Base-by-base conservation (phyloP, 2,113 vertebrate species). In the Rhinoptilus africanus region DNA sequence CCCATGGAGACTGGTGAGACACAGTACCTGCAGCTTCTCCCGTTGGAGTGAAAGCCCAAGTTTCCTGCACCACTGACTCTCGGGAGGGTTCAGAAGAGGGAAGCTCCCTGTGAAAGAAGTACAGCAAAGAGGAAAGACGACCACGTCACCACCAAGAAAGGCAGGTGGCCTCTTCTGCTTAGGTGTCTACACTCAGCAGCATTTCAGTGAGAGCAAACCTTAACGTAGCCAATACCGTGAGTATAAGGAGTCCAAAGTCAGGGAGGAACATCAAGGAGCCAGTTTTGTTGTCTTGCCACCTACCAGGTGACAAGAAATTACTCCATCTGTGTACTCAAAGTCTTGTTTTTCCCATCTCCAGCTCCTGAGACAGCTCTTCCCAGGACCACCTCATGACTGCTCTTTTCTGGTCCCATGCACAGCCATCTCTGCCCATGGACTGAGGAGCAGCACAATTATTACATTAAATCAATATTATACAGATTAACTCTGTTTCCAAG, bases 401-500 rank as follows among this genome's bases (percentile, higher is more conserved):
- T 45, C 3, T 66, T 67, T 57, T 51, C 53, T 4, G 6, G 47
- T 35, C 7, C 34, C 17, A 8, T 13, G 50, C 18, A 13, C 39
- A 73, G 32, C 16, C 50, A 43, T 39, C 76, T 63, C 83, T 60
- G 51, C 6, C 74, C 82, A 3, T 14, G n/a, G 75, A 34, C 59
- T 85, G 13, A 43, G 76, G 16, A 77, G 10, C 41, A 88, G 50
- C n/a, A 77, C 21, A 14, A 48, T 66, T 63, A 32, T 86, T 86
- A 81, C 39, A 75, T 91, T 81, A 74, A 83, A 63, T 84, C 64
- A 74, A 56, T 84, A 67, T 67, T 67, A 63, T 1, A 56, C 47
- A 67, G 76, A 84, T 84, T 84, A 92, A 63, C 64, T 74, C 20
- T 43, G 9, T 60, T 95, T n/a, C 84, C 51, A 72, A 93, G 34